Conservation (phyloP, 2,113 vertebrate species). For the Ancistrus triradiatus region DNA sequence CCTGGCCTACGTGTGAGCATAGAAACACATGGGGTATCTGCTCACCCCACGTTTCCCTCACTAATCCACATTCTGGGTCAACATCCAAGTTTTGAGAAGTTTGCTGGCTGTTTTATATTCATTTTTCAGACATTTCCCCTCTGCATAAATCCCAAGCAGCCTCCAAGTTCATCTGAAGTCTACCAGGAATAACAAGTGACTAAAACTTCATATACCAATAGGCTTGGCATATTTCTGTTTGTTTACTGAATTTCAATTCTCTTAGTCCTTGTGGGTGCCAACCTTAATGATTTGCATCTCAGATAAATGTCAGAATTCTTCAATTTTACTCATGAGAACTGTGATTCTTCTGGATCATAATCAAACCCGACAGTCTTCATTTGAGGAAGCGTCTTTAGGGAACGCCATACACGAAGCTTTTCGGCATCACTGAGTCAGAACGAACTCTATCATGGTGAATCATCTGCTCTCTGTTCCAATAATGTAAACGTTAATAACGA, state of each 20-base stretch:
- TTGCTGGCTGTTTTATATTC: too few relatives aligned
- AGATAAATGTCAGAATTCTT: slow-evolving; percentile 38
- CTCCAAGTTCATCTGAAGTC: too few relatives aligned
- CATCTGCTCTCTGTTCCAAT: background rate
- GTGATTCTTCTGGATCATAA: slow-evolving; percentile 44
- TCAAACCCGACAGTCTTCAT: slow-evolving; percentile 40
- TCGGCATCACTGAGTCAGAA: slow-evolving; percentile 23
- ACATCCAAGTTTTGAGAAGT: too few relatives aligned
- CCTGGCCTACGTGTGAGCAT: too few relatives aligned
- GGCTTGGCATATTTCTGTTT: background rate
- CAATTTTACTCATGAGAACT: slow-evolving; percentile 8
- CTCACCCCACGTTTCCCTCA: too few relatives aligned
- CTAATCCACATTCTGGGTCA: too few relatives aligned
- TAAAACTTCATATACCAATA: background rate
- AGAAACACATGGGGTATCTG: too few relatives aligned
- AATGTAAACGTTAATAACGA: too few relatives aligned
- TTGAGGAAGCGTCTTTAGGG: slow-evolving; percentile 22
- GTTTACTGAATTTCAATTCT: slow-evolving; percentile 7
- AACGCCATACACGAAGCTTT: background rate
- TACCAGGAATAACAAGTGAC: too few relatives aligned
- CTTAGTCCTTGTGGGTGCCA: slow-evolving; percentile 16
- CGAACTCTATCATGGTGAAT: slow-evolving; percentile 2
- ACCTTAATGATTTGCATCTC: slow-evolving; percentile 34
- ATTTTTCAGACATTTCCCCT: too few relatives aligned
- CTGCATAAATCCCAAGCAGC: too few relatives aligned